phyloP scores from a whole-genome alignment of 2,888 invertebrate genomes.

The Branchipolynoe longqiensis region DNA sequence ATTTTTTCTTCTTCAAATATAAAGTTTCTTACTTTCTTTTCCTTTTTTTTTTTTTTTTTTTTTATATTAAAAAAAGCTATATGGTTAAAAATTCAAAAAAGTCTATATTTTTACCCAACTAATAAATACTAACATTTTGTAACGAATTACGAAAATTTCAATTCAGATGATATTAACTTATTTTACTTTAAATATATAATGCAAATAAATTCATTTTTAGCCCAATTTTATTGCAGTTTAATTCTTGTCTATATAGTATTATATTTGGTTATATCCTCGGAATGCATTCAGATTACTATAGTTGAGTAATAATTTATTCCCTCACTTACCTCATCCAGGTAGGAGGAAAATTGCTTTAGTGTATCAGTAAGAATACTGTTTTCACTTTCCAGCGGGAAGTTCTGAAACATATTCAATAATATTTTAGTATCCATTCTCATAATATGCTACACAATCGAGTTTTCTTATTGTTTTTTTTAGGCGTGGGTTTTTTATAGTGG shows the following conservation, averaged over 20 bases:
- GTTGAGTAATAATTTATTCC: neutral
- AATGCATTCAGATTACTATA: neutral
- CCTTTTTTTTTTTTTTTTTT: neutral
- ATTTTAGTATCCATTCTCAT: no score
- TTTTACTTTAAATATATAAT: neutral
- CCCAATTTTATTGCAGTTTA: neutral
- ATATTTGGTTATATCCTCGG: no score
- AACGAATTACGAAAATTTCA: neutral
- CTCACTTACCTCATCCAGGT: constrained; percentile 78
- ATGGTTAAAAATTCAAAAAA: neutral
- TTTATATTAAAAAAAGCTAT: neutral
- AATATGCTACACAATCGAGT: no score
- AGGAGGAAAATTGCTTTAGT: constrained; percentile 79
- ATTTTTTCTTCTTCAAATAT: no score
- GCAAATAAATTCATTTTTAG: neutral
- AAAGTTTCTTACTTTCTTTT: neutral
- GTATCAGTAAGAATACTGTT: constrained; percentile 78
- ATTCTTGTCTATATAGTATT: no score
- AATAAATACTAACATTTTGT: neutral
- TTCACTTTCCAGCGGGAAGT: constrained; percentile 79
- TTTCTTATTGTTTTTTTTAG: no score
- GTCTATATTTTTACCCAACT: neutral
- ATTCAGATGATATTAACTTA: neutral
- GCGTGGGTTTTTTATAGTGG: no score
- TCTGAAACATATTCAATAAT: no score